A percentile compares a stretch with the other conserved stretches of the same genome.
These are phyloP conservation scores for Xenops minutus DNA, from an alignment of 2,797 vertebrate species.

Conservation along the genomic window DNA sequence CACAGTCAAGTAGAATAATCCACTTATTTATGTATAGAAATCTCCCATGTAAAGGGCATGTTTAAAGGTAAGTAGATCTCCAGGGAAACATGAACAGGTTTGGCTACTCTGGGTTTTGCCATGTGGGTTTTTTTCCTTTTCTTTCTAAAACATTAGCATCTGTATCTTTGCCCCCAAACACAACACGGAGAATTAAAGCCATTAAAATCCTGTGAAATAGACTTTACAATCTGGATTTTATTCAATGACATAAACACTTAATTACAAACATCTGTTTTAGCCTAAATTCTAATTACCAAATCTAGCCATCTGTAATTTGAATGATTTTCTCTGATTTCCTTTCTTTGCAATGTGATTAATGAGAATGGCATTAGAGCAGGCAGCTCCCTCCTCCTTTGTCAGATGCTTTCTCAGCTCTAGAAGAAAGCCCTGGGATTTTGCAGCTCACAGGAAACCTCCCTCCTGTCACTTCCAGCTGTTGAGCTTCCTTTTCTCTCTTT, in stretches of 20 bases:
- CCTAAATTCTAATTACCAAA: conserved; percentile 81
- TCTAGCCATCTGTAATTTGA: conserved; percentile 80
- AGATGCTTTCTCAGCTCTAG: neutral
- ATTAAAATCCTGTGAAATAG: conserved; percentile 60
- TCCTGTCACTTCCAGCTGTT: conserved; percentile 43
- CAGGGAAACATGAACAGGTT: neutral
- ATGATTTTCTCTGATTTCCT: conserved; percentile 74
- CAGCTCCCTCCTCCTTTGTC: conserved; percentile 1
- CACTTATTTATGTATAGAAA: neutral
- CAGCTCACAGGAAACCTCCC: conserved; percentile 4
- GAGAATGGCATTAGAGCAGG: conserved; percentile 50
- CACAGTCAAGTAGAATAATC: neutral
- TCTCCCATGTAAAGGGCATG: neutral
- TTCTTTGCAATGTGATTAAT: conserved; percentile 76
- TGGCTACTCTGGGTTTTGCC: neutral
- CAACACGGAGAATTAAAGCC: conserved; percentile 42
- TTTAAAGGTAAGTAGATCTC: neutral
- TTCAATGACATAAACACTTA: conserved; percentile 80
- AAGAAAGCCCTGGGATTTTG: conserved; percentile 10
- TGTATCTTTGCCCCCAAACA: conserved; percentile 49
- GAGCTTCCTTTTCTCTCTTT: neutral
- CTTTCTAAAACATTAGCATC: neutral
- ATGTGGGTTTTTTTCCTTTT: neutral
- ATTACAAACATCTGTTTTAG: conserved; percentile 82
- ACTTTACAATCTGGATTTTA: conserved; percentile 76